Evolutionary conservation across 2,797 vertebrate genomes (phyloP), one percentile per base, ranked within the genome.

Genomic region (Helarctos malayanus): DNA sequence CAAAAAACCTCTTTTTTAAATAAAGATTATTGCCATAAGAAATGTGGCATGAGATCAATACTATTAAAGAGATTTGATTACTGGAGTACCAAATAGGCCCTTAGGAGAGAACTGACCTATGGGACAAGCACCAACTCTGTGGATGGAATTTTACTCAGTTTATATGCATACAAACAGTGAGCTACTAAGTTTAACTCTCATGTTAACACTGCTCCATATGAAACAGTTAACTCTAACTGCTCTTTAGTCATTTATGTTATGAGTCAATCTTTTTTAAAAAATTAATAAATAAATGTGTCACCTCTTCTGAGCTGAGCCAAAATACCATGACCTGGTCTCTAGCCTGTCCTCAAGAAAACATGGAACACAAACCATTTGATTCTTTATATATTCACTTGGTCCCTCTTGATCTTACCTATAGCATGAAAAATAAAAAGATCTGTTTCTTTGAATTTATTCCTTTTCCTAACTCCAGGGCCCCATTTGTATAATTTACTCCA

Each of bases 381-480:
- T 97, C 78, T 94, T 45, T 94, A 86, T 54, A 76, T 25, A 89
- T 95, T 98, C 71, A 95, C 86, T 97, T 94, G 57, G 56, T 89
- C 94, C 84, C 92, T 90, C 94, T 89, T 97, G 63, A 94, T 97
- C 35, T 83, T 91, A 88, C 41, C 79, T 97, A 61, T 57, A 76
- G 86, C 97, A 94, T 95, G 73, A 98, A 98, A 98, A 98, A 94
- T 49, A 88, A 89, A 96, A 83, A 98, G 89, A 98, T 97, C 49
- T 68, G 32, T 96, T 97, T 89, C 76, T 80, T 96, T 94, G 71
- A 97, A 59, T 87, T 84, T 96, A 83, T 97, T 97, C 47, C 13
- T 90, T 88, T 98, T 94, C 94, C 98, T 92, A 98, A 98, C 94
- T 95, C 92, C 80, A 97, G 97, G 92, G 83, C 91, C 93, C 68